Base-by-base conservation (phyloP, 1,140 invertebrate genomes). In the Drosophila funebris region DNA sequence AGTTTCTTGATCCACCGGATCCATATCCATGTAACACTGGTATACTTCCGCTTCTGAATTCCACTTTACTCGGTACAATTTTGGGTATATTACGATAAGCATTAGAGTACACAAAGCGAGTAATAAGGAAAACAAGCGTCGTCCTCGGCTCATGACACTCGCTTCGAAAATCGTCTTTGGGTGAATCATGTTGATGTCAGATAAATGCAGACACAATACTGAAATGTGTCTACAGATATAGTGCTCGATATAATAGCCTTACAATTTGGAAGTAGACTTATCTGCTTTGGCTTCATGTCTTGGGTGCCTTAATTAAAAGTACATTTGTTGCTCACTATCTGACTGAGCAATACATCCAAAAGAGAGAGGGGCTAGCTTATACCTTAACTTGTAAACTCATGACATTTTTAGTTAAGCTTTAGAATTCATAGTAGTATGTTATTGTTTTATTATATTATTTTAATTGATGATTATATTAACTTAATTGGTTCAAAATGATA, bases 281-380 rank as follows among this genome's bases (percentile, higher is more conserved):
- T 27, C 24, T 27, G 24, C 0, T 6, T 27, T 27, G 1, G 24
- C 6, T 27, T 22, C 22, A 27, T 27, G 22, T 87, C 14, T 83
- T 37, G 8, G 95, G 76, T 13, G 72, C 90, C 41, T 87, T 91
- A 68, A 71, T 76, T 78, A 87, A 5, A 27, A 27, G 5, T 27
- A 27, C 24, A 3, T 27, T 27, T 4, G 4, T 27, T 4, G 22
- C 22, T n/a, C n/a, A n/a, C n/a, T 27, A 27, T 27, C 24, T 27
- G 24, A 5, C 24, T 27, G 24, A n/a, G n/a, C n/a, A n/a, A n/a
- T n/a, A n/a, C n/a, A n/a, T n/a, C n/a, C n/a, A n/a, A n/a, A n/a
- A n/a, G n/a, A n/a, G n/a, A n/a, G n/a, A n/a, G n/a, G n/a, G n/a
- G n/a, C n/a, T n/a, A n/a, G n/a, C n/a, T n/a, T n/a, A n/a, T n/a